Evolutionary conservation across 2,113 vertebrate species (phyloP), one percentile per base, ranked within the genome.

Genomic region (Barnardius zonarius): DNA sequence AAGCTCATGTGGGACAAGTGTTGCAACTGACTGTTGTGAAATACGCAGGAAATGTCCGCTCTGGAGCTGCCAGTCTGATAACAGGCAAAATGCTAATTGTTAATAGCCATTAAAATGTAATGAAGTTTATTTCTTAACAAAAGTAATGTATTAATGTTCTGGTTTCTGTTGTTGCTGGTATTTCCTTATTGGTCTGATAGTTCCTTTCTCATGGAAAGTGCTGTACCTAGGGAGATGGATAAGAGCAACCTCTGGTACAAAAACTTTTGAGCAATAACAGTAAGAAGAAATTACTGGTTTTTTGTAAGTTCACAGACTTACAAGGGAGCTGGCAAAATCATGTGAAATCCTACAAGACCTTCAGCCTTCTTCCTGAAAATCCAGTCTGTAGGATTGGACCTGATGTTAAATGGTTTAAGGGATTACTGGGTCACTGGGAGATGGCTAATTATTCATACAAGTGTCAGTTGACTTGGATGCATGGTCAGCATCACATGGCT

Each of bases 381-480:
- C 66, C 73, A 88, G 59, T 31, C 30, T 95, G 83, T 81, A 84
- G 76, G 81, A 82, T 91, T 96, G 92, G 93, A 95, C 90, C 25
- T 84, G 95, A 92, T 96, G 86, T 93, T 96, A 95, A 97, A 94
- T 85, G 88, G 88, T 62, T 95, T 96, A 95, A 94, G 51, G 62
- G 95, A 96, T 96, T 97, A 96, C 66, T 89, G 86, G 69, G 64
- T 95, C 86, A 78, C 73, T 82, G 52, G 57, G 86, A 92, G 77
- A 79, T 91, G 88, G 86, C 94, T 92, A 95, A 93, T 95, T 96
- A 94, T 96, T 96, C 86, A 92, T 91, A 86, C 66, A 86, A 92
- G 88, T 93, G 93, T 97, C 90, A 84, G 55, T 88, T 88, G 92
- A 88, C 83, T 94, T 91, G 77, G 49, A 37, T 31, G 4, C 74